Evolutionary conservation across 1,140 invertebrate genomes (phyloP).

Genomic region (Drosophila quadrilineata): DNA sequence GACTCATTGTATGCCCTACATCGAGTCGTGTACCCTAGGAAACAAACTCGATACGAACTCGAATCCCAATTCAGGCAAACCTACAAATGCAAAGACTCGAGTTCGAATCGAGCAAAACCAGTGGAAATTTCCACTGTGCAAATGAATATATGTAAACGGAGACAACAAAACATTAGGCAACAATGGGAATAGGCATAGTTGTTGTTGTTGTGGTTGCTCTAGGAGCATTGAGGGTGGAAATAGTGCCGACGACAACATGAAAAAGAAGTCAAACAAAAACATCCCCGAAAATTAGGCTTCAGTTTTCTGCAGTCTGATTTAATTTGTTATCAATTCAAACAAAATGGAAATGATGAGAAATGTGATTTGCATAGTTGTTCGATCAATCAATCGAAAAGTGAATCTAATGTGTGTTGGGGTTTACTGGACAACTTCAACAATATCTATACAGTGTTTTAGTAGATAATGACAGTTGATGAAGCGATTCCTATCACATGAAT

Average conservation of each 20-base stretch:
- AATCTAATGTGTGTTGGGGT: not conserved
- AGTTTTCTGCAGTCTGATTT: slow-evolving; percentile 28
- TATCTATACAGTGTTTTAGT: not conserved
- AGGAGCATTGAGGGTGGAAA: slow-evolving; percentile 46
- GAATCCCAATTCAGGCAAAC: slow-evolving; percentile 38
- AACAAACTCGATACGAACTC: slow-evolving; percentile 7
- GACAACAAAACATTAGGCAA: slow-evolving; percentile 20
- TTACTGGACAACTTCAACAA: too few relatives aligned
- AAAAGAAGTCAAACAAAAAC: slow-evolving; percentile 26
- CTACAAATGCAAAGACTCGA: slow-evolving; percentile 48
- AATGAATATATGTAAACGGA: too few relatives aligned
- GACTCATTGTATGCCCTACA: slow-evolving; percentile 23
- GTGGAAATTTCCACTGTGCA: slow-evolving; percentile 69
- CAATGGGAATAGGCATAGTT: slow-evolving; percentile 4
- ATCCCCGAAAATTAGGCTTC: slow-evolving; percentile 73
- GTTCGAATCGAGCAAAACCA: slow-evolving; percentile 22
- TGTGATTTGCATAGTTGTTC: slow-evolving; percentile 31
- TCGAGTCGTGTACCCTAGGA: slow-evolving; percentile 19
- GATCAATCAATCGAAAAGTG: slow-evolving; percentile 32
- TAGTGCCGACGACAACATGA: slow-evolving; percentile 2
- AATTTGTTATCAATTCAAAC: slow-evolving; percentile 60
- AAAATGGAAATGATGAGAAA: slow-evolving; percentile 19
- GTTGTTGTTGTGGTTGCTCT: not conserved
- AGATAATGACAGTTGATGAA: slow-evolving; percentile 24
- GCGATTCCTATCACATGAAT: slow-evolving; percentile 5